A percentile compares a stretch with the other conserved stretches of the same genome.
These are phyloP conservation scores for Euzetes globulus DNA, from an alignment of 2,888 invertebrate genomes.

Conservation along the genomic window DNA sequence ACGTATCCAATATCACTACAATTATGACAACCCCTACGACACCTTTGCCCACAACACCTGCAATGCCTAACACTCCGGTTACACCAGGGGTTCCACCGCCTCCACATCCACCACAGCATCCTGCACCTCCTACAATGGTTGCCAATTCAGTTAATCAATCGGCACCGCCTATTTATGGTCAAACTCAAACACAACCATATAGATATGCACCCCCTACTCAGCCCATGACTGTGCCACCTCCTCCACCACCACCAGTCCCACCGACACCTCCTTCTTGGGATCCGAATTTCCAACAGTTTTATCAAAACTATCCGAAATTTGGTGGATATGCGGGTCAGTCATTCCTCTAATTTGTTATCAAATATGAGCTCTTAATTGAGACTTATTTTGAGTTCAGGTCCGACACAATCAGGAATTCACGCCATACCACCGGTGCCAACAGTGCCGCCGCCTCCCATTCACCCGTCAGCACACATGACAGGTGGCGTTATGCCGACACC, in stretches of 20 bases:
- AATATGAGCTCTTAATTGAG: background rate
- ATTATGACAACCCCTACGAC: background rate
- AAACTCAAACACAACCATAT: background rate
- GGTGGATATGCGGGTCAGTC: conserved; percentile 15
- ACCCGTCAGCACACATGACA: conserved; percentile 34
- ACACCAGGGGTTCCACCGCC: conserved; percentile 35
- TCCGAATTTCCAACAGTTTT: conserved; percentile 28
- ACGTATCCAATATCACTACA: conserved; percentile 9
- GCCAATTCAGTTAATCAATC: background rate
- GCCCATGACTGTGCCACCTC: conserved; percentile 30
- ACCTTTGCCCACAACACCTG: background rate
- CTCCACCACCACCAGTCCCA: conserved; percentile 38
- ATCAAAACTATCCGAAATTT: background rate
- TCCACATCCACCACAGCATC: conserved; percentile 33
- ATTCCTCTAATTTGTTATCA: background rate
- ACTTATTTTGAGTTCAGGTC: conserved; percentile 1
- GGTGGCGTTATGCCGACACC: background rate
- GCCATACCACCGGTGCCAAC: conserved; percentile 27
- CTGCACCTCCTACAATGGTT: background rate
- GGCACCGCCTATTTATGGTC: background rate
- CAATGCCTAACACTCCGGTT: background rate
- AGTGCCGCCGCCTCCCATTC: conserved; percentile 28
- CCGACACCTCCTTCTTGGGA: conserved; percentile 37
- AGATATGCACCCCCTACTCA: background rate
- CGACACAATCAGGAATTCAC: conserved; percentile 14